These are phyloP conservation scores for Catotricha subobsoleta DNA, from an alignment of 2,888 invertebrate genomes.

Conservation along the genomic window DNA sequence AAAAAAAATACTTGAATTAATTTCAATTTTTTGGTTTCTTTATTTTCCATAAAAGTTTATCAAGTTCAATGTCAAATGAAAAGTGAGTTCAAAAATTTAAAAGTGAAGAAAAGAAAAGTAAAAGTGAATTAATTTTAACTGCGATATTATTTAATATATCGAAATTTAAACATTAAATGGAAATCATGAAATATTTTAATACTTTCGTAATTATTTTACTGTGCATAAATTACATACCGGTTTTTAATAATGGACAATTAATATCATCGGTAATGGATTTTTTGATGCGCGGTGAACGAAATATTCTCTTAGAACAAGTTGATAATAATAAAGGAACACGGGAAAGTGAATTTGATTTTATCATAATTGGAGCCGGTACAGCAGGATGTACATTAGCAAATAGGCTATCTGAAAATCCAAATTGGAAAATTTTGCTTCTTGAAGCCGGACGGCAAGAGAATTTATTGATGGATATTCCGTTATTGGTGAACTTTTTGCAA, in stretches of 20 bases:
- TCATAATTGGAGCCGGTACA: constrained; percentile 50
- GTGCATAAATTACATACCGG: no score
- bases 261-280: constrained; percentile 5
- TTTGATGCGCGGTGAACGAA: constrained; percentile 4
- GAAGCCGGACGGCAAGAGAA: constrained; percentile 59
- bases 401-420: constrained; percentile 47
- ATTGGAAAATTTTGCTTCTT: constrained; percentile 45
- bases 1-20: no score
- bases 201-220: no score
- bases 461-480: constrained; percentile 54
- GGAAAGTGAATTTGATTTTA: constrained; percentile 47
- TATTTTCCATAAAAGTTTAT: no score
- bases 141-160: no score
- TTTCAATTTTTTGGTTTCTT: no score
- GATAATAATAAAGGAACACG: background rate
- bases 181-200: no score
- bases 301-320: constrained; percentile 4
- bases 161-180: no score
- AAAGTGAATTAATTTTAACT: no score
- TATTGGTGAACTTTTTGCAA: constrained; percentile 54
- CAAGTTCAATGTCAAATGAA: no score
- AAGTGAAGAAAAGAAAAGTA: no score
- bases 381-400: constrained; percentile 62
- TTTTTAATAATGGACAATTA: background rate
- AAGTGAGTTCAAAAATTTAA: no score